phyloP scores from a whole-genome alignment of 2,888 invertebrate genomes.

The Chloroclystis v-ata region DNA sequence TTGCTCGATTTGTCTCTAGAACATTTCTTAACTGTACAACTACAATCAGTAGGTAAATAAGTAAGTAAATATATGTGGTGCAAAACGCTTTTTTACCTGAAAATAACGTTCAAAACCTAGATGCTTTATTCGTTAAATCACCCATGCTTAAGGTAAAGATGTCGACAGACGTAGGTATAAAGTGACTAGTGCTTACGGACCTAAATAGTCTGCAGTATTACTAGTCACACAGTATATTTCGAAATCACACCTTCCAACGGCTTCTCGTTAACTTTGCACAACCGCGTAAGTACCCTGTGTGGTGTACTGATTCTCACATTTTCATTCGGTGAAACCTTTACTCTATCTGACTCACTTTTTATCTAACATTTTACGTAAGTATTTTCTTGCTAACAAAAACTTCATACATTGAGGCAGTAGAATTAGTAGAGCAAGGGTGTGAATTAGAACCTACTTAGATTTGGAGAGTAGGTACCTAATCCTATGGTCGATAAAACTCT shows the following conservation, averaged over 20 bases:
- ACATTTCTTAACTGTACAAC: too few relatives aligned
- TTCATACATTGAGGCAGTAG: not conserved
- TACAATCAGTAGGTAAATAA: too few relatives aligned
- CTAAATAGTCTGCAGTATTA: slow-evolving; percentile 23
- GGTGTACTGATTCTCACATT: slow-evolving; percentile 52
- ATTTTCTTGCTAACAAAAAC: not conserved
- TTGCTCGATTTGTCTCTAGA: too few relatives aligned
- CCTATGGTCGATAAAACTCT: slow-evolving; percentile 33
- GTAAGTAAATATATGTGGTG: too few relatives aligned
- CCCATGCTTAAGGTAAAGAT: slow-evolving; percentile 18
- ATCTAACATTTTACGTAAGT: slow-evolving; percentile 18
- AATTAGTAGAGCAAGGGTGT: slow-evolving; percentile 6
- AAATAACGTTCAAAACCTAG: too few relatives aligned
- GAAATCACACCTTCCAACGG: slow-evolving; percentile 47
- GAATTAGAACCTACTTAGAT: slow-evolving; percentile 13
- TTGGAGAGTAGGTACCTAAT: slow-evolving; percentile 9
- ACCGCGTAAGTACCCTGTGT: slow-evolving; percentile 31
- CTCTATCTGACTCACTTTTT: slow-evolving; percentile 26
- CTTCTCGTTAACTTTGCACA: slow-evolving; percentile 52
- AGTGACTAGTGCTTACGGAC: slow-evolving; percentile 17
- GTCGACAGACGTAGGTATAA: slow-evolving; percentile 38
- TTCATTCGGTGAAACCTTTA: slow-evolving; percentile 25
- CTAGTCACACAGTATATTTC: slow-evolving; percentile 42
- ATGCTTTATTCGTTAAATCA: too few relatives aligned
- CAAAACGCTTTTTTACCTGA: too few relatives aligned